A percentile compares a stretch with the other conserved stretches of the same genome.
phyloP scores from a whole-genome alignment of 2,797 vertebrate genomes.

The Chanos chanos region DNA sequence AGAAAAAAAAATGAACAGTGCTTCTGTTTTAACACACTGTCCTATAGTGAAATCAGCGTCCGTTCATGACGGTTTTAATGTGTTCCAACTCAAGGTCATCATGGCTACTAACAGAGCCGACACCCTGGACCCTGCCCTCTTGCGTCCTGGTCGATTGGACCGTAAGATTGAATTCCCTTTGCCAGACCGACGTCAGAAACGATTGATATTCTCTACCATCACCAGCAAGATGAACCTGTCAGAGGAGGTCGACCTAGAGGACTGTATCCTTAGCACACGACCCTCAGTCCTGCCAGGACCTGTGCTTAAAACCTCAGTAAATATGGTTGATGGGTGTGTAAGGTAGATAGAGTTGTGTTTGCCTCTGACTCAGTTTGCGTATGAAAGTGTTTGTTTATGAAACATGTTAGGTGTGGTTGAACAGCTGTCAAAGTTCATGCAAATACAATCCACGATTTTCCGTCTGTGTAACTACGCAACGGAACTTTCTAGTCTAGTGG shows the following conservation, averaged over 20 bases:
- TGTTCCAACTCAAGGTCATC: conserved; percentile 75
- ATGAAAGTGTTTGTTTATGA: no score
- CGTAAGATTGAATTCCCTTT: conserved; percentile 93
- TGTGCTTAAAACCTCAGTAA: no score
- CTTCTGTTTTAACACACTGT: neutral
- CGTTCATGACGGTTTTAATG: neutral
- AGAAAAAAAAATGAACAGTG: no score
- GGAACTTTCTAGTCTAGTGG: no score
- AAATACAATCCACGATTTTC: no score
- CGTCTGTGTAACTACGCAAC: no score
- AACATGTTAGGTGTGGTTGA: no score
- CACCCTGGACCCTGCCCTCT: conserved; percentile 87
- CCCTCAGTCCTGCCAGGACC: no score
- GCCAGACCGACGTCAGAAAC: conserved; percentile 90
- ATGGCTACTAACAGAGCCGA: conserved; percentile 96
- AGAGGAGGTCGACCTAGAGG: conserved; percentile 93
- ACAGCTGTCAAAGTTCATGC: no score
- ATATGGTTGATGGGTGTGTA: no score
- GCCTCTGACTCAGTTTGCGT: no score
- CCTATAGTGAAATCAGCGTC: neutral
- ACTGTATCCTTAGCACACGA: conserved; percentile 80
- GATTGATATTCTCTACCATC: conserved; percentile 91
- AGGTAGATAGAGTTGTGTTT: no score
- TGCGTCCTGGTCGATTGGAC: conserved; percentile 88
- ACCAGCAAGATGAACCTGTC: conserved; percentile 96